Evolutionary conservation across 2,797 vertebrate genomes (phyloP).

Genomic region (Tachyglossus aculeatus): DNA sequence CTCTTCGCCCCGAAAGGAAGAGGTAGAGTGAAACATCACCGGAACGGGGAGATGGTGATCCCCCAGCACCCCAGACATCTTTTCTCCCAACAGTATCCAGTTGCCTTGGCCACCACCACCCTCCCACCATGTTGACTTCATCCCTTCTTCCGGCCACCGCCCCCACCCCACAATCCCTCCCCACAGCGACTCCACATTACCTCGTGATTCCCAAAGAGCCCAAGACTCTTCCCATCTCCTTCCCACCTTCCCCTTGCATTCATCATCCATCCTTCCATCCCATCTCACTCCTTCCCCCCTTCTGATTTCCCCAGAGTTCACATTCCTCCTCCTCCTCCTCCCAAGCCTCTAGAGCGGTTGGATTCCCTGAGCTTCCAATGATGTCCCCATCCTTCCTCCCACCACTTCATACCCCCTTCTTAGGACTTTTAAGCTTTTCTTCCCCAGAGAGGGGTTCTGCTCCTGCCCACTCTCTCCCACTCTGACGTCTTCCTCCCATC

Average conservation of each 20-base stretch:
- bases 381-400: too few species aligned
- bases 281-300: too few species aligned
- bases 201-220: neutral
- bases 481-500: neutral
- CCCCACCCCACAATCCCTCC: neutral
- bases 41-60: neutral
- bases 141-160: neutral
- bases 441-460: too few species aligned
- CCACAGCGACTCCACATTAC: neutral
- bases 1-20: constrained; percentile 29
- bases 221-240: neutral
- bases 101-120: neutral
- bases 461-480: neutral
- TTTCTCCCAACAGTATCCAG: neutral
- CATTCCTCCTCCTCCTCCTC: too few species aligned
- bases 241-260: neutral
- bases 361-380: too few species aligned
- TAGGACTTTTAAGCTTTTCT: too few species aligned
- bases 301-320: too few species aligned
- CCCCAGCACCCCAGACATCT: neutral
- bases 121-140: neutral
- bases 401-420: too few species aligned
- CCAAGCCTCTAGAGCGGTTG: too few species aligned
- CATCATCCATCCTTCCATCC: too few species aligned
- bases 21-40: neutral